Percentiles rank a stretch among this genome's conserved stretches.
phyloP scores from a whole-genome alignment of 2,888 invertebrate species.

The Thera obeliscata region DNA sequence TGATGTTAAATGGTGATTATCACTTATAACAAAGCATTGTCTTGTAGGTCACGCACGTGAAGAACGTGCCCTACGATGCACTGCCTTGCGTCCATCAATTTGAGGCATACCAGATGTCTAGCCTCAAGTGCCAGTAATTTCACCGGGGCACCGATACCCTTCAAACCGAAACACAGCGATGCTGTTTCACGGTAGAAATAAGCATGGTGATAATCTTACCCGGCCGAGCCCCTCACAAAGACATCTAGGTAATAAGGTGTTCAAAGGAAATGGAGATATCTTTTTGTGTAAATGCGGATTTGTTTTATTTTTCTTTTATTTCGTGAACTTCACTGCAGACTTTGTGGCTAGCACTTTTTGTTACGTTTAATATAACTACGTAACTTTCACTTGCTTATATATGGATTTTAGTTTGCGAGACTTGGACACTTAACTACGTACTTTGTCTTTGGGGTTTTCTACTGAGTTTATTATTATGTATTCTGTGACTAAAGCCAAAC shows the following conservation, averaged over 20 bases:
- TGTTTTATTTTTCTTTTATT: constrained; percentile 42
- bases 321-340: constrained; percentile 44
- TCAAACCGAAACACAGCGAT: no score
- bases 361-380: constrained; percentile 36
- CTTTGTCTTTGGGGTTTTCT: neutral
- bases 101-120: no score
- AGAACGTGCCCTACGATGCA: no score
- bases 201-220: no score
- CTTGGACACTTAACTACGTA: neutral
- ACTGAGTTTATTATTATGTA: neutral
- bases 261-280: neutral
- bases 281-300: constrained; percentile 11
- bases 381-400: constrained; percentile 6
- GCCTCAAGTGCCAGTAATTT: no score
- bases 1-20: no score
- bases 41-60: no score
- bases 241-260: neutral
- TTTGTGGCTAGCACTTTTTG: constrained; percentile 44
- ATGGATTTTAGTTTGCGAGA: constrained; percentile 19
- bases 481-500: neutral
- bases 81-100: no score
- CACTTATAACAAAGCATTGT: no score
- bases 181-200: no score
- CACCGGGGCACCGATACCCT: no score
- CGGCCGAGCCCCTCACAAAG: no score